Evolutionary conservation across 2,888 invertebrate genomes (phyloP).

Genomic region (Apamea epomidion): DNA sequence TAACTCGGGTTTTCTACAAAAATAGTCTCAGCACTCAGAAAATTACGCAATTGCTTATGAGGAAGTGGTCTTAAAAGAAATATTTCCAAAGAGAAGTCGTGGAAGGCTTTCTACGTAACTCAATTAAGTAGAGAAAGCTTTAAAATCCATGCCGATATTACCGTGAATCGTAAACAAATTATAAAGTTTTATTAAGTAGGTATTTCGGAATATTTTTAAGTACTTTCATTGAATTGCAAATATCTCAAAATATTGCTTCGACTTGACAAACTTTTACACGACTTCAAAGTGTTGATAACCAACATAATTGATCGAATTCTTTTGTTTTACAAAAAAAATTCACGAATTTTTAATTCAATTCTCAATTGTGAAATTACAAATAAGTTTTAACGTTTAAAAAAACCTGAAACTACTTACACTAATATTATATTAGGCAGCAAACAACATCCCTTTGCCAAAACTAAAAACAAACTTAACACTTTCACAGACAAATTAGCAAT

Average conservation of each 20-base stretch:
- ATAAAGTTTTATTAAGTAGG: conserved; percentile 30
- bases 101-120: conserved; percentile 19
- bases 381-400: conserved; percentile 7
- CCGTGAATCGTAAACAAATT: conserved; percentile 28
- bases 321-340: not conserved
- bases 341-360: not conserved
- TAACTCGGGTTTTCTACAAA: not conserved
- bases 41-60: conserved; percentile 46
- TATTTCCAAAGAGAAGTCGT: not conserved
- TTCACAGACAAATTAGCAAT: conserved; percentile 61
- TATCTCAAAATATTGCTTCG: not conserved
- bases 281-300: not conserved
- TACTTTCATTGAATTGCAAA: not conserved
- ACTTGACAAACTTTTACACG: not conserved
- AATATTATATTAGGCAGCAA: conserved; percentile 22
- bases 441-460: conserved; percentile 65
- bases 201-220: not conserved
- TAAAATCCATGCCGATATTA: conserved; percentile 16
- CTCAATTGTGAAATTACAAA: conserved; percentile 22
- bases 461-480: conserved; percentile 64
- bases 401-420: conserved; percentile 57
- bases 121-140: conserved; percentile 32
- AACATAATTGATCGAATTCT: not conserved
- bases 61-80: conserved; percentile 28
- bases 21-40: conserved; percentile 18